A percentile compares a stretch with the other conserved stretches of the same genome.
Conservation (phyloP, 2,113 vertebrate species). For the Anoura caudifer region DNA sequence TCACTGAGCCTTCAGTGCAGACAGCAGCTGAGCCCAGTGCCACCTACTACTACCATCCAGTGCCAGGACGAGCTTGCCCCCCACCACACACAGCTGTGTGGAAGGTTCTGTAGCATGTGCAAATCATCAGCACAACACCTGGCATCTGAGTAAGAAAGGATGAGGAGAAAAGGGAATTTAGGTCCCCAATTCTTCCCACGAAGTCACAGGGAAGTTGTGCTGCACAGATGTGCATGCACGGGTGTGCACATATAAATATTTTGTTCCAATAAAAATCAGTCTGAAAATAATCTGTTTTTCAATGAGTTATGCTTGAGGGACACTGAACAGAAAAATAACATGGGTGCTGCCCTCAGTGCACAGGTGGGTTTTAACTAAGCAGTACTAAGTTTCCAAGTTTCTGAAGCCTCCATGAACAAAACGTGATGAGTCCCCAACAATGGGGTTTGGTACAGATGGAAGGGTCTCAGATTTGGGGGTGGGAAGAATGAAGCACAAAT, state of each 20-base stretch:
- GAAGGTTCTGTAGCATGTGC: neutral
- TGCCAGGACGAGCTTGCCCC: neutral
- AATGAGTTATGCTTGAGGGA: neutral
- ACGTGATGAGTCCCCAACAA: neutral
- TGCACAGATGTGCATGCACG: neutral
- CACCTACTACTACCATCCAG: neutral
- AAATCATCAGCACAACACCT: neutral
- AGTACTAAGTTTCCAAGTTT: neutral
- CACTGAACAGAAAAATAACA: neutral
- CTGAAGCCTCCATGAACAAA: neutral
- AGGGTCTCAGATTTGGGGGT: neutral
- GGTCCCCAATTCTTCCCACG: neutral
- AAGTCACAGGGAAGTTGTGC: neutral
- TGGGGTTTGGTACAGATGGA: no score
- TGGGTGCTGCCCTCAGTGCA: no score
- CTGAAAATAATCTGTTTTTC: neutral
- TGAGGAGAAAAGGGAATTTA: no score
- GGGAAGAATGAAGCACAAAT: neutral
- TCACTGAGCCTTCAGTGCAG: neutral
- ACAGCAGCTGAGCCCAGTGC: neutral
- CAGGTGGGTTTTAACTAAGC: neutral
- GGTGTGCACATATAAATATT: neutral
- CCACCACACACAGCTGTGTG: accelerated
- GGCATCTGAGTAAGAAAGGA: neutral
- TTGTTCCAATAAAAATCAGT: neutral